These are phyloP conservation scores for Bembecia ichneumoniformis DNA, from an alignment of 2,888 invertebrate genomes.

Conservation along the genomic window DNA sequence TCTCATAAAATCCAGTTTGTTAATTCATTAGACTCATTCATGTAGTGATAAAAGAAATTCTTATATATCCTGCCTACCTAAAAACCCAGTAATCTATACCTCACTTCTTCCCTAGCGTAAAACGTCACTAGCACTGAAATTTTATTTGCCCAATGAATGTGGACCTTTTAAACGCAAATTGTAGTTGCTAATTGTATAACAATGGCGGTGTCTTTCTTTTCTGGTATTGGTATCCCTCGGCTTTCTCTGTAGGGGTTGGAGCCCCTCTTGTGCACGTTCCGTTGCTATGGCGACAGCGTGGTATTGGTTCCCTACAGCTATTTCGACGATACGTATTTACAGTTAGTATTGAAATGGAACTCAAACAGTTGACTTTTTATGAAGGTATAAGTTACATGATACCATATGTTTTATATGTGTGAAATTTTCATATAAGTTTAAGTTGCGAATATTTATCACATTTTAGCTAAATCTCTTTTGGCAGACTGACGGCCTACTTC, in stretches of 20 bases:
- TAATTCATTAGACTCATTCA: no score
- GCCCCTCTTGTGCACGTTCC: constrained; percentile 40
- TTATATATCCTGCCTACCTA: no score
- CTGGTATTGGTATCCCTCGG: constrained; percentile 47
- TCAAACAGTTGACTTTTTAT: not conserved
- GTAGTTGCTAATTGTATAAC: constrained; percentile 1
- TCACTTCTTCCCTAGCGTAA: no score
- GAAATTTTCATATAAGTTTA: no score
- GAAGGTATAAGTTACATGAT: no score
- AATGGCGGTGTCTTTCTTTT: constrained; percentile 39
- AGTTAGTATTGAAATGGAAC: constrained; percentile 16
- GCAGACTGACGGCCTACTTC: no score
- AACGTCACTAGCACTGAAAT: constrained; percentile 28
- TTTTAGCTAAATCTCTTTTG: no score
- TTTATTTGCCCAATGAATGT: constrained; percentile 22
- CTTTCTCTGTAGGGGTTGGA: constrained; percentile 40
- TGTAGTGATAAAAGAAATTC: no score
- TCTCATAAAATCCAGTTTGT: no score
- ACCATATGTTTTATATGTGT: no score
- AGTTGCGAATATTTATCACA: no score
- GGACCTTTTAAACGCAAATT: constrained; percentile 16
- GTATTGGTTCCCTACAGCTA: constrained; percentile 61
- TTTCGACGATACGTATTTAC: constrained; percentile 31
- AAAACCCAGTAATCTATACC: no score
- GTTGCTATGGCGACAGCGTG: constrained; percentile 59